Percentiles rank a stretch among this genome's conserved stretches.
These are phyloP conservation scores for Sylvia borin DNA, from an alignment of 2,797 vertebrate species.

Conservation along the genomic window DNA sequence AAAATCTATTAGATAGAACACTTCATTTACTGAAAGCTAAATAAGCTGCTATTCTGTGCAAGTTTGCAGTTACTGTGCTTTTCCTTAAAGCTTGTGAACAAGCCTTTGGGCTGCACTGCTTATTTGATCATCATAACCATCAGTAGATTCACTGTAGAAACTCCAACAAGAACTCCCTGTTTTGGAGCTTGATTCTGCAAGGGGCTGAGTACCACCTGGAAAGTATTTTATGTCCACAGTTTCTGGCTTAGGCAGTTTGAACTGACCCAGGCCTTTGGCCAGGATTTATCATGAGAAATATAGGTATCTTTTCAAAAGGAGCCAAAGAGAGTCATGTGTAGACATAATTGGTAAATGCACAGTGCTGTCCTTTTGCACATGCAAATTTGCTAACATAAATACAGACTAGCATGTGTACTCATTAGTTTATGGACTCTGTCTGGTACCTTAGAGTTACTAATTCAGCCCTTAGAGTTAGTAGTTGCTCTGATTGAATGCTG, in stretches of 20 bases:
- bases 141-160: slow-evolving; percentile 57
- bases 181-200: not conserved
- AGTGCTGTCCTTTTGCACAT: slow-evolving; percentile 6
- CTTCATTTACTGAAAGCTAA: slow-evolving; percentile 61
- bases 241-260: slow-evolving; percentile 8
- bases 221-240: slow-evolving; percentile 5
- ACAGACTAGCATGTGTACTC: not conserved
- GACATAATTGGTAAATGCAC: not conserved
- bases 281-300: slow-evolving; percentile 38
- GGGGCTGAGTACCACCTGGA: slow-evolving; percentile 26
- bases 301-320: slow-evolving; percentile 33
- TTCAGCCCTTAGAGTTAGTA: not conserved
- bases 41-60: slow-evolving; percentile 46
- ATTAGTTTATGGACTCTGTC: not conserved
- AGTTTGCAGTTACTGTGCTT: slow-evolving; percentile 37
- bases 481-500: not conserved
- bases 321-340: not conserved
- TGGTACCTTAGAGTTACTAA: not conserved
- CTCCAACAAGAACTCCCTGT: slow-evolving; percentile 55
- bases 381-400: slow-evolving; percentile 25
- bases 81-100: slow-evolving; percentile 42
- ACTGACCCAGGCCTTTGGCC: slow-evolving; percentile 5
- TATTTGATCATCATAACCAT: slow-evolving; percentile 35
- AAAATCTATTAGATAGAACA: slow-evolving; percentile 39
- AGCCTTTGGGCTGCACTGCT: slow-evolving; percentile 14